phyloP scores from a whole-genome alignment of 1,140 invertebrate species.

The Mizuhopecten yessoensis region DNA sequence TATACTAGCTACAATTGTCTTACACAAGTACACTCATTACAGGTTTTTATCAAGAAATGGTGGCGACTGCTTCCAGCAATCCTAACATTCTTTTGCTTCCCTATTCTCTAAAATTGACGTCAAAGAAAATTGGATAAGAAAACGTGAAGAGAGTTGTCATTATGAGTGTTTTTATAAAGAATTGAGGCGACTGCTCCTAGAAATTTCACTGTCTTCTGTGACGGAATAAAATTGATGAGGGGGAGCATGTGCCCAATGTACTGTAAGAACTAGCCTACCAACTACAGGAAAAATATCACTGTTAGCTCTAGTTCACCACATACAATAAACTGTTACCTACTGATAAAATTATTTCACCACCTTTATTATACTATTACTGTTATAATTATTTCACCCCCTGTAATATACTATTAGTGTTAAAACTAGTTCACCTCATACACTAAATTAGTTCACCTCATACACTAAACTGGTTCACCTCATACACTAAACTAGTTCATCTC shows the following conservation, averaged over 20 bases:
- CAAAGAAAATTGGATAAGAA: neutral
- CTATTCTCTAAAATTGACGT: neutral
- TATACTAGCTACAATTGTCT: neutral
- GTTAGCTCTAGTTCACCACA: too few relatives aligned
- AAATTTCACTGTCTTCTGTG: neutral
- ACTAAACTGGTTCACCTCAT: too few relatives aligned
- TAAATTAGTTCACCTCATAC: too few relatives aligned
- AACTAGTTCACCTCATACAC: too few relatives aligned
- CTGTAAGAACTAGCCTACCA: neutral
- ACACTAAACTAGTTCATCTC: too few relatives aligned
- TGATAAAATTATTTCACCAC: too few relatives aligned
- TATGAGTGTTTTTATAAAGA: conserved; percentile 28
- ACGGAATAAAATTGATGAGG: neutral
- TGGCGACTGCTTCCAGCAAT: neutral
- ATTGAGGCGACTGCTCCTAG: neutral
- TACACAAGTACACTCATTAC: neutral
- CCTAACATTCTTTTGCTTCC: neutral
- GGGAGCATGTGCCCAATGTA: neutral
- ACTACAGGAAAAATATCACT: too few relatives aligned
- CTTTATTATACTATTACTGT: too few relatives aligned
- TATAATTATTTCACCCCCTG: too few relatives aligned
- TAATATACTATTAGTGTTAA: too few relatives aligned
- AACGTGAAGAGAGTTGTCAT: neutral
- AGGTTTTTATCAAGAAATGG: neutral
- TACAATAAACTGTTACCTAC: too few relatives aligned